These are phyloP conservation scores for Progne subis DNA, from an alignment of 2,113 vertebrate species.

Conservation along the genomic window DNA sequence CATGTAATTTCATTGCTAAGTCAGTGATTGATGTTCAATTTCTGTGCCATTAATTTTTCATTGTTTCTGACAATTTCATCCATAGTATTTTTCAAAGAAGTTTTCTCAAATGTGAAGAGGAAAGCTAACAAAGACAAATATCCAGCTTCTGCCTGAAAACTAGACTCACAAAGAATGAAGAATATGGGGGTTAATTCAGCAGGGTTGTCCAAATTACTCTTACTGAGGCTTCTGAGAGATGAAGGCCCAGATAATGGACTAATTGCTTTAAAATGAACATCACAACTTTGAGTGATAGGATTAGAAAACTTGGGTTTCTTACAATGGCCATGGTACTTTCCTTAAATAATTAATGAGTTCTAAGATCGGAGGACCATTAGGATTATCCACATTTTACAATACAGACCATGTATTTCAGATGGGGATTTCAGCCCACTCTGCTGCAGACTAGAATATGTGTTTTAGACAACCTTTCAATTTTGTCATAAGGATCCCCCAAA, in stretches of 20 bases:
- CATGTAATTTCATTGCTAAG: not conserved
- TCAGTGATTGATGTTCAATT: not conserved
- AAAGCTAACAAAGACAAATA: not conserved
- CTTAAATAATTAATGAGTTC: conserved; percentile 3
- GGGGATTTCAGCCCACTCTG: not conserved
- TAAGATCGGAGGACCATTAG: conserved; percentile 30
- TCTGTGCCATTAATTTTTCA: conserved; percentile 2
- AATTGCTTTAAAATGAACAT: conserved; percentile 34
- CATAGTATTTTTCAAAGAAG: not conserved
- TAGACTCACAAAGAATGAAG: not conserved
- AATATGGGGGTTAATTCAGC: not conserved
- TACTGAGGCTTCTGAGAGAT: not conserved
- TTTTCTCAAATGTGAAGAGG: not conserved
- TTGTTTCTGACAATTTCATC: not conserved
- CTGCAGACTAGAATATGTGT: not conserved
- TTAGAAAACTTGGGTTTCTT: conserved; percentile 14
- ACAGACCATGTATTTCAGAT: not conserved
- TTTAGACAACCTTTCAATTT: not conserved
- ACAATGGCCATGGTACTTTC: not conserved
- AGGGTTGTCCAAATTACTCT: not conserved
- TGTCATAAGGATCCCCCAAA: not conserved
- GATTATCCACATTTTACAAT: not conserved
- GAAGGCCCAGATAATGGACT: conserved; percentile 18
- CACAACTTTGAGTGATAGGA: not conserved
- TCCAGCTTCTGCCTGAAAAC: not conserved